A percentile compares a stretch with the other conserved stretches of the same genome.
phyloP scores from a whole-genome alignment of 2,888 invertebrate genomes.

The Rhaphigaster nebulosa region DNA sequence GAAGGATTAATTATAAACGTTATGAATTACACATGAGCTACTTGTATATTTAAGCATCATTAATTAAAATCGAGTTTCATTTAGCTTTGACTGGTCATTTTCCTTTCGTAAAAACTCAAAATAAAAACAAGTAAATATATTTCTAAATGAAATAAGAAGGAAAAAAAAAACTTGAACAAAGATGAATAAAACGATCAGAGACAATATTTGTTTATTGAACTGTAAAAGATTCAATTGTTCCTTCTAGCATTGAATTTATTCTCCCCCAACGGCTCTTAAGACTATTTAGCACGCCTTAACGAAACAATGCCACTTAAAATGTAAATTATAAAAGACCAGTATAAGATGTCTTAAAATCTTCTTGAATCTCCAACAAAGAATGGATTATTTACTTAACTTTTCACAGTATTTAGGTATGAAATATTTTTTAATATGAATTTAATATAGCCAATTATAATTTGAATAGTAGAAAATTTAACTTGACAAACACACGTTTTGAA shows the following conservation, averaged over 20 bases:
- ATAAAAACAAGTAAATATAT: not conserved
- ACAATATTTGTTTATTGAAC: constrained; percentile 10
- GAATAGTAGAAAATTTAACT: no score
- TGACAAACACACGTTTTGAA: no score
- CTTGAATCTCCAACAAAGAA: no score
- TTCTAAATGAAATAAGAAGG: not conserved
- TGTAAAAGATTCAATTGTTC: not conserved
- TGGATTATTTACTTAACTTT: no score
- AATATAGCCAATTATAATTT: no score
- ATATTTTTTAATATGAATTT: no score
- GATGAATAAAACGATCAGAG: not conserved
- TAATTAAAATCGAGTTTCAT: not conserved
- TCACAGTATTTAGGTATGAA: no score
- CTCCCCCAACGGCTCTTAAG: not conserved
- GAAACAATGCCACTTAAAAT: not conserved
- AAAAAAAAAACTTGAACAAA: not conserved
- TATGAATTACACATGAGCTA: not conserved
- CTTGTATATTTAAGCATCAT: not conserved
- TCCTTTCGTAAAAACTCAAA: not conserved
- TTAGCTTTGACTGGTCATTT: not conserved
- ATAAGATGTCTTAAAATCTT: no score
- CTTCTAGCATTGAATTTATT: not conserved
- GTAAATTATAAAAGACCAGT: not conserved
- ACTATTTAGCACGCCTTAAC: not conserved
- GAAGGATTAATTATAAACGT: not conserved